Conservation (phyloP, 2,888 invertebrate species). For the Agonum fuliginosum region DNA sequence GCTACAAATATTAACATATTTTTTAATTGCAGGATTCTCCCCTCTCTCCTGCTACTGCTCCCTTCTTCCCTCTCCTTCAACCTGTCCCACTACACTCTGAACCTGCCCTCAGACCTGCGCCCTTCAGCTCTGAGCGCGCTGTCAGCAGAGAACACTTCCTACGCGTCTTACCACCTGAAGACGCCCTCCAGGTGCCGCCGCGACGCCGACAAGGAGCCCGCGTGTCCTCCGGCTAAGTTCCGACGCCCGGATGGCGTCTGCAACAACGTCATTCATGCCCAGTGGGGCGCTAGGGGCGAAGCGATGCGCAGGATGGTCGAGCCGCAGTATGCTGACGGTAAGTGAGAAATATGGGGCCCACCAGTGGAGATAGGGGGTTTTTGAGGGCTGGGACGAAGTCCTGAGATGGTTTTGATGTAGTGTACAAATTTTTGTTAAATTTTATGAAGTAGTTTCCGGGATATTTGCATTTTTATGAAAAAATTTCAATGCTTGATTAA, state of each 20-base stretch:
- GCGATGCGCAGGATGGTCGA: conserved; percentile 84
- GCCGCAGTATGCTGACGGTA: conserved; percentile 85
- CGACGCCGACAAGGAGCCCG: conserved; percentile 69
- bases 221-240: conserved; percentile 89
- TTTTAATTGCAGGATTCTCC: not conserved
- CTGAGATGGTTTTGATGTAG: too few species aligned
- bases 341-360: conserved; percentile 67
- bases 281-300: conserved; percentile 88
- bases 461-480: too few species aligned
- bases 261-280: conserved; percentile 90
- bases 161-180: not conserved
- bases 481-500: too few species aligned
- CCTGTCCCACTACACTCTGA: not conserved
- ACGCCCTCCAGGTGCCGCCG: conserved; percentile 9
- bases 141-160: not conserved
- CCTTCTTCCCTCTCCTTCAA: not conserved
- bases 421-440: too few species aligned
- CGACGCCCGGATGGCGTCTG: conserved; percentile 88
- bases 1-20: not conserved
- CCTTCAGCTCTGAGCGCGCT: not conserved
- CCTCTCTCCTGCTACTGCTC: not conserved
- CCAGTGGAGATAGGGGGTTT: conserved; percentile 16
- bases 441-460: too few species aligned
- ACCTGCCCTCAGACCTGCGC: not conserved
- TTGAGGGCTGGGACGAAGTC: too few species aligned